These are phyloP conservation scores for Archilochus colubris DNA, from an alignment of 2,113 vertebrate genomes.

Conservation along the genomic window DNA sequence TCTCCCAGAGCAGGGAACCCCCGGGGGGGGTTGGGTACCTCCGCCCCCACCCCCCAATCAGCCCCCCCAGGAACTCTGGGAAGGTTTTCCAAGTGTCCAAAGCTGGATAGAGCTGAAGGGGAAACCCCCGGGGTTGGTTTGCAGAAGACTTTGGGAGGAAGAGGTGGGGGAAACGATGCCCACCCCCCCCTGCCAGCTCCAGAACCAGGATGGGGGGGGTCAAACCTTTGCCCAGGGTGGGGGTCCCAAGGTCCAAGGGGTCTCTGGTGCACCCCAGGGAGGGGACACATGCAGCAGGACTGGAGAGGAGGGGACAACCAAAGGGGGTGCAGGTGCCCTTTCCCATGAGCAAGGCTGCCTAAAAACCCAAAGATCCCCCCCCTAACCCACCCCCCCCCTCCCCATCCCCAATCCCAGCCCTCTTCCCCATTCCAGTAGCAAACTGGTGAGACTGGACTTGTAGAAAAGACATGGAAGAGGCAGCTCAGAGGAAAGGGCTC, in stretches of 20 bases:
- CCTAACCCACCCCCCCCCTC: no score
- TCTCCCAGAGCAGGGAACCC: neutral
- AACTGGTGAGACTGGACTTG: neutral
- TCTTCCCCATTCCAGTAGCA: neutral
- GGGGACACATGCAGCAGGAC: neutral
- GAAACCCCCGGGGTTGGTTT: no score
- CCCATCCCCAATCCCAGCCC: no score
- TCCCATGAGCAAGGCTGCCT: neutral
- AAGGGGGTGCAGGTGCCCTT: neutral
- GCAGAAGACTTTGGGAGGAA: no score
- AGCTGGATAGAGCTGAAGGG: neutral
- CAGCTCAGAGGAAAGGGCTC: constrained; percentile 37
- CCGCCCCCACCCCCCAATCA: no score
- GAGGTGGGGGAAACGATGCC: no score
- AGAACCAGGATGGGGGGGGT: no score
- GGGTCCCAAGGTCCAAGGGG: neutral
- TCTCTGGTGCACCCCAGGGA: neutral
- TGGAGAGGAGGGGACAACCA: neutral
- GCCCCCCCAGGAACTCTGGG: no score
- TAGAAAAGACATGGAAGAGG: constrained; percentile 58
- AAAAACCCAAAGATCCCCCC: neutral
- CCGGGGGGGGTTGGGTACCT: neutral
- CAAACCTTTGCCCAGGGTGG: no score
- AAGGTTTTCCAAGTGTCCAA: neutral
- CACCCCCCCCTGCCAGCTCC: no score